phyloP scores from a whole-genome alignment of 2,888 invertebrate species.

The Mythimna impura region DNA sequence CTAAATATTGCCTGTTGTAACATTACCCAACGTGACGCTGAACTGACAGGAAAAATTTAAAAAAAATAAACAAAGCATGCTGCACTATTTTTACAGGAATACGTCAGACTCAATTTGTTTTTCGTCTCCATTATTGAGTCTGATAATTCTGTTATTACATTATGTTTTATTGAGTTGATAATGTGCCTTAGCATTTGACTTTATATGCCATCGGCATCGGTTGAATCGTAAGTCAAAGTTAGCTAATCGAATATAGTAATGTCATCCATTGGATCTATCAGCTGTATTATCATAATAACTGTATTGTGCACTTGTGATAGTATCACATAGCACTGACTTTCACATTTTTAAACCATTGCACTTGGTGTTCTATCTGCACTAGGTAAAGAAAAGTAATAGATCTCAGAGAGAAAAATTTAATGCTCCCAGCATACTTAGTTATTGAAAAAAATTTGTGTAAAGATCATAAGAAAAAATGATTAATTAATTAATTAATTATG shows the following conservation, averaged over 20 bases:
- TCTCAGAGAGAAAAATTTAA: neutral
- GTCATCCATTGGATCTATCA: neutral
- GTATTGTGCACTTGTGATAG: conserved; percentile 27
- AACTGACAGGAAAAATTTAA: neutral
- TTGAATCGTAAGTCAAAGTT: conserved; percentile 41
- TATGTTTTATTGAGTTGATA: conserved; percentile 10
- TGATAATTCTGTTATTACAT: neutral
- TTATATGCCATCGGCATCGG: conserved; percentile 30
- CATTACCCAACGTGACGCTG: conserved; percentile 10
- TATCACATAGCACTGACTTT: conserved; percentile 9
- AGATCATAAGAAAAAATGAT: neutral
- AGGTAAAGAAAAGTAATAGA: neutral
- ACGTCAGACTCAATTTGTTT: neutral
- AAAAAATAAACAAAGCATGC: neutral
- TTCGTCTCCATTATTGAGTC: neutral
- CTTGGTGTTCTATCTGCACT: conserved; percentile 25
- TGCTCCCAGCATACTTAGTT: no score
- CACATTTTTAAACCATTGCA: neutral
- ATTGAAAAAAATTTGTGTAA: neutral
- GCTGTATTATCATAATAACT: conserved; percentile 1
- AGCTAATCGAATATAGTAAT: conserved; percentile 10
- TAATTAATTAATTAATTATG: neutral
- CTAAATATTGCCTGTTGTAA: conserved; percentile 41
- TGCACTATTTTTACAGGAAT: neutral
- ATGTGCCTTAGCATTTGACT: conserved; percentile 35